Evolutionary conservation across 2,797 vertebrate genomes (phyloP).

Genomic region (Hipposideros larvatus): DNA sequence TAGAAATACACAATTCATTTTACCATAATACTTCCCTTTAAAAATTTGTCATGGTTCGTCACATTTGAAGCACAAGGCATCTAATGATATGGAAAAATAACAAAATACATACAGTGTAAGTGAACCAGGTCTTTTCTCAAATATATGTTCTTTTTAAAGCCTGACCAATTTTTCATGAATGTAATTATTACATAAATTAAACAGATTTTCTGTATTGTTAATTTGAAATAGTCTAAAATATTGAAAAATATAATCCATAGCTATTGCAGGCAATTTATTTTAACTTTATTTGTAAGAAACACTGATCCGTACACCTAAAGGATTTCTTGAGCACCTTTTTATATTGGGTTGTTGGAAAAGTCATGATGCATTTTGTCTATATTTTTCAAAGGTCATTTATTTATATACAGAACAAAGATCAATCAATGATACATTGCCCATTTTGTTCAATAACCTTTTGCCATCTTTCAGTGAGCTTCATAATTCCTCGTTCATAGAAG

Average conservation of each 20-base stretch:
- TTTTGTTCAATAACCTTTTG: no score
- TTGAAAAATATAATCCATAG: slow-evolving; percentile 81
- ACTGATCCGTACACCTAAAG: slow-evolving; percentile 74
- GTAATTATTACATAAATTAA: slow-evolving; percentile 81
- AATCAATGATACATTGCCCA: no score
- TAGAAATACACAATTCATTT: slow-evolving; percentile 78
- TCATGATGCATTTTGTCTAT: no score
- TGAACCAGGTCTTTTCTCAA: slow-evolving; percentile 71
- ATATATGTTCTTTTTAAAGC: slow-evolving; percentile 33
- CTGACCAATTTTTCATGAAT: slow-evolving; percentile 63
- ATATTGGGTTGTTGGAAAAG: background rate
- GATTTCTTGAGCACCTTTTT: slow-evolving; percentile 75
- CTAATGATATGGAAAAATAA: slow-evolving; percentile 63
- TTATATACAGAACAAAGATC: no score
- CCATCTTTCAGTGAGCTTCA: no score
- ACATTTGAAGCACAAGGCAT: slow-evolving; percentile 85
- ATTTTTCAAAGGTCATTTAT: no score
- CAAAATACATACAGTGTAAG: slow-evolving; percentile 67
- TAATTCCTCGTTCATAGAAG: no score
- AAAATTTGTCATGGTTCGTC: slow-evolving; percentile 66
- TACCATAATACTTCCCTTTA: slow-evolving; percentile 72
- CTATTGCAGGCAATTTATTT: slow-evolving; percentile 62
- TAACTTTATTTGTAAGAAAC: slow-evolving; percentile 75
- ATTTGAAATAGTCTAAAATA: slow-evolving; percentile 83
- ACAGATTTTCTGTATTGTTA: slow-evolving; percentile 76